Conservation (phyloP, 2,888 invertebrate genomes). For the Rhopalosiphum nymphaeae region DNA sequence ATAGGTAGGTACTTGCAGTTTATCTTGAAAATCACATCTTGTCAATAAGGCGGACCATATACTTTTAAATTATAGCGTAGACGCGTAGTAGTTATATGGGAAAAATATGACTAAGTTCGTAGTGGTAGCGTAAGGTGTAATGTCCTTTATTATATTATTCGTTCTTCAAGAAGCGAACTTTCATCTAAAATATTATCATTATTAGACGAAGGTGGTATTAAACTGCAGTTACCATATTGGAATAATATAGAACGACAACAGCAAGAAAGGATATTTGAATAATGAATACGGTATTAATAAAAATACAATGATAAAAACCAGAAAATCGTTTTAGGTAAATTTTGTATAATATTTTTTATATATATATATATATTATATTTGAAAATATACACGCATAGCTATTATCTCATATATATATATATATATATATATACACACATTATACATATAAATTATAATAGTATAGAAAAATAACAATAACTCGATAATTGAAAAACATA, state of each 20-base stretch:
- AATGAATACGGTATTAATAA: not conserved
- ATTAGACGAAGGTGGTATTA: not conserved
- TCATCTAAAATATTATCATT: not conserved
- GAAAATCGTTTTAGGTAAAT: not conserved
- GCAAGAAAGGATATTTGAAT: not conserved
- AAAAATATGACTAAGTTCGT: no score
- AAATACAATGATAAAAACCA: not conserved
- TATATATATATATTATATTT: not conserved
- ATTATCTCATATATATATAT: not conserved
- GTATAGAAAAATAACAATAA: conserved; percentile 50
- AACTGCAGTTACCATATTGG: not conserved
- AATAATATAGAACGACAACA: not conserved
- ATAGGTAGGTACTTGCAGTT: no score
- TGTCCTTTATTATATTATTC: no score
- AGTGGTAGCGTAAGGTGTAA: no score
- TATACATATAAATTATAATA: conserved; percentile 28
- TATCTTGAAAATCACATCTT: no score
- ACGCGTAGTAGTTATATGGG: no score
- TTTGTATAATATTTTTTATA: conserved; percentile 5
- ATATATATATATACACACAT: not conserved
- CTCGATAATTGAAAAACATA: conserved; percentile 23
- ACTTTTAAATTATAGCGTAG: no score
- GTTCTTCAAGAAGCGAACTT: not conserved
- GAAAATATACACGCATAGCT: not conserved
- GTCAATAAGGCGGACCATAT: no score